These are phyloP conservation scores for Pristionchus maxplancki DNA, from an alignment of 2,888 invertebrate species.

Conservation along the genomic window DNA sequence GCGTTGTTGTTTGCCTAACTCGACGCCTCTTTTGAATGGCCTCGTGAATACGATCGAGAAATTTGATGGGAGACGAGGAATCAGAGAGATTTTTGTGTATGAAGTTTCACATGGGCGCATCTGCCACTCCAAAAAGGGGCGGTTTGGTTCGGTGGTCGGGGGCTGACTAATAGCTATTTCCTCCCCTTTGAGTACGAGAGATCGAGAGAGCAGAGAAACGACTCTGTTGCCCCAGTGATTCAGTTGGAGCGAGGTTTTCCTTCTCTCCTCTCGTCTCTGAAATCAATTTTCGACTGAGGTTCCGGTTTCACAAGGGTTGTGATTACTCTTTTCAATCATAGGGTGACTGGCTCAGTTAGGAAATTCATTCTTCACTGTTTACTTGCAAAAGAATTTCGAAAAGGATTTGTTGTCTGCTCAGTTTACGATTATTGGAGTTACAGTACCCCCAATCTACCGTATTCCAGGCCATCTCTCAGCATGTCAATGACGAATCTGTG, in stretches of 20 bases:
- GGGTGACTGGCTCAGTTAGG: background rate
- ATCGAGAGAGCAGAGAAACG: conserved; percentile 28
- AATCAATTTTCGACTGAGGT: conserved; percentile 6
- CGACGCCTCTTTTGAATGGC: background rate
- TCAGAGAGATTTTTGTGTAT: background rate
- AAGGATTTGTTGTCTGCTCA: background rate
- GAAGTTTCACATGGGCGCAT: background rate
- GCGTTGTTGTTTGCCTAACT: conserved; percentile 28
- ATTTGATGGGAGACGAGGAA: background rate
- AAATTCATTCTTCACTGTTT: background rate
- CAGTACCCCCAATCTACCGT: background rate
- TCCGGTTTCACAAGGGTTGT: background rate
- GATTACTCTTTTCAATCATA: background rate
- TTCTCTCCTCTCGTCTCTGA: background rate
- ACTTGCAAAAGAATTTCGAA: background rate
- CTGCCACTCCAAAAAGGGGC: background rate
- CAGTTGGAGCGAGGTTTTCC: background rate
- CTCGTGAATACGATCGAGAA: background rate
- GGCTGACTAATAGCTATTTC: background rate
- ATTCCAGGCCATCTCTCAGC: conserved; percentile 63
- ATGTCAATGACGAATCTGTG: conserved; percentile 63
- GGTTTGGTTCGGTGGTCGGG: background rate
- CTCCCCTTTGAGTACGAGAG: background rate
- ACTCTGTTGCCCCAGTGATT: conserved; percentile 38
- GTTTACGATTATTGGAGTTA: background rate